Conservation (phyloP, 2,113 vertebrate genomes). For the Alligator sinensis region DNA sequence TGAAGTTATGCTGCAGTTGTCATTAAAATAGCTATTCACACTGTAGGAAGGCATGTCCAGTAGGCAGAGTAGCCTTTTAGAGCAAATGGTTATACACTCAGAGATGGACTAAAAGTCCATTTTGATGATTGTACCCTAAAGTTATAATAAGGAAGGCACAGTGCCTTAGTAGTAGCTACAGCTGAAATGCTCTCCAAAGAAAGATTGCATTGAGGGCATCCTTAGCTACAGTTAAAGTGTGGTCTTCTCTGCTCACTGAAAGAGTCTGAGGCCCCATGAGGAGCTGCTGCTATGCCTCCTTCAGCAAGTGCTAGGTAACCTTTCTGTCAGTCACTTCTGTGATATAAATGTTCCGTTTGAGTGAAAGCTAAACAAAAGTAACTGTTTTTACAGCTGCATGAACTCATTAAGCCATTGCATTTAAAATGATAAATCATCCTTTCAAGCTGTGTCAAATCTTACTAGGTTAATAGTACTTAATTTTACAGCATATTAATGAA, state of each 20-base stretch:
- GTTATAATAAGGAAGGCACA: conserved; percentile 1
- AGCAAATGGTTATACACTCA: neutral
- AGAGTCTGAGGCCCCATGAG: neutral
- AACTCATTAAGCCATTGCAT: neutral
- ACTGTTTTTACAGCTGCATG: neutral
- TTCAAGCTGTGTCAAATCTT: neutral
- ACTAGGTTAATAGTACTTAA: neutral
- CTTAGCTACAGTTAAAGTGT: neutral
- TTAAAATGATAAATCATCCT: neutral
- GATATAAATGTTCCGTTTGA: neutral
- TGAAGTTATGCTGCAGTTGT: neutral
- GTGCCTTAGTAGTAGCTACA: neutral
- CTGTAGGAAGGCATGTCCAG: neutral
- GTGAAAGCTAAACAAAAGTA: neutral
- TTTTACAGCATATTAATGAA: neutral
- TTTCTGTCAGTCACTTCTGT: neutral
- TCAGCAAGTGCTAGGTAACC: neutral
- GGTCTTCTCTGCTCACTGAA: conserved; percentile 10
- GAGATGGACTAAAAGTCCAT: neutral
- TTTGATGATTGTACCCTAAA: conserved; percentile 2
- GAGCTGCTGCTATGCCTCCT: neutral
- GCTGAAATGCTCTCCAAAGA: neutral
- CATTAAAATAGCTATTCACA: neutral
- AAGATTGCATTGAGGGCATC: neutral
- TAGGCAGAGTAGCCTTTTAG: neutral